A percentile compares a stretch with the other conserved stretches of the same genome.
Conservation (phyloP, 1,140 invertebrate species). For the Hormaphis cornu region DNA sequence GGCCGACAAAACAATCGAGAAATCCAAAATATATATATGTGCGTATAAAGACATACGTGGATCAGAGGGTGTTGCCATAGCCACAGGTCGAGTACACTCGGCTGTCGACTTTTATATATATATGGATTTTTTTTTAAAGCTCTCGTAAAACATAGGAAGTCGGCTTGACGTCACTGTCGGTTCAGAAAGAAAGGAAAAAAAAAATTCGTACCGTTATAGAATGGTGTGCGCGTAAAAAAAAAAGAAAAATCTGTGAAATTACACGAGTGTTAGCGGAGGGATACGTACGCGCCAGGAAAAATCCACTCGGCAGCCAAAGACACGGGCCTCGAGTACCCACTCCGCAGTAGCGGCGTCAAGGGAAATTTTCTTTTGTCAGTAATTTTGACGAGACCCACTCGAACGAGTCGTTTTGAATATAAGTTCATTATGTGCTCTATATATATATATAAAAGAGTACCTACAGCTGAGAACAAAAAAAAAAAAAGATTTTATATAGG, state of each 20-base stretch:
- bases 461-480: too few relatives aligned
- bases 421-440: constrained; percentile 16
- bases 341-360: constrained; percentile 6
- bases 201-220: background rate
- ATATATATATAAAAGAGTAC: background rate
- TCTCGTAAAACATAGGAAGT: background rate
- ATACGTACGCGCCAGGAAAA: background rate
- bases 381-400: constrained; percentile 26
- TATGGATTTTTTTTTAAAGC: background rate
- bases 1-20: background rate
- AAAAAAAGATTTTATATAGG: too few relatives aligned
- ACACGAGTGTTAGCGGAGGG: background rate
- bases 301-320: constrained; percentile 20
- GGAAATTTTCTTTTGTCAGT: constrained; percentile 32
- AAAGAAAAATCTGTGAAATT: constrained; percentile 22
- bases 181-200: constrained; percentile 10
- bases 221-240: background rate
- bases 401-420: constrained; percentile 23
- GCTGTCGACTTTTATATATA: constrained; percentile 1
- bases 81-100: constrained; percentile 31
- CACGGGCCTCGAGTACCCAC: constrained; percentile 21
- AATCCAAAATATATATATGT: too few relatives aligned
- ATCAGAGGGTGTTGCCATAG: constrained; percentile 28
- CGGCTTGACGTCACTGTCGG: constrained; percentile 15
- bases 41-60: background rate